Conservation (phyloP, 2,888 invertebrate species). For the Sinodicranocentrus sp. region DNA sequence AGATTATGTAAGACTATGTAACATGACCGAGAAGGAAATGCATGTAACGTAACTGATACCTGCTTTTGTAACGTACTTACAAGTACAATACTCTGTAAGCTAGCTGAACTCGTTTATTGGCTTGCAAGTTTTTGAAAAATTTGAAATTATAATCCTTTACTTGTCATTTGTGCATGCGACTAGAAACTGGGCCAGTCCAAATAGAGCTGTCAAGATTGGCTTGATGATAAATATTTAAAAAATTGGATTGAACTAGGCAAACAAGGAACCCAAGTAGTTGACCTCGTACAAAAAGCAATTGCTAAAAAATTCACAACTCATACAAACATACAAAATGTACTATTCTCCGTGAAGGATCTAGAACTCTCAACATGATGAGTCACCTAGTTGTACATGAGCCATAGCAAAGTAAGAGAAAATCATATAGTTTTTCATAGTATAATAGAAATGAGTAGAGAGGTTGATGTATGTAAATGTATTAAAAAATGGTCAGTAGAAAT, state of each 20-base stretch:
- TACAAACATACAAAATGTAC: slow-evolving; percentile 19
- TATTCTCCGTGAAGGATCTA: not conserved
- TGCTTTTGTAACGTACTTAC: slow-evolving; percentile 12
- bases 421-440: slow-evolving; percentile 3
- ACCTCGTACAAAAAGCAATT: slow-evolving; percentile 39
- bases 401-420: not conserved
- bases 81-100: not conserved
- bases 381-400: not conserved
- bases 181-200: too few relatives aligned
- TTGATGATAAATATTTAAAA: too few relatives aligned
- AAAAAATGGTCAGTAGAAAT: not conserved
- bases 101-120: not conserved
- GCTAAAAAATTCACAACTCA: not conserved
- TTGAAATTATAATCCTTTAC: too few relatives aligned
- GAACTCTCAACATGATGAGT: not conserved
- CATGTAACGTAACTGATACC: slow-evolving; percentile 19
- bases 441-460: too few relatives aligned
- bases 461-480: not conserved
- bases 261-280: slow-evolving; percentile 36
- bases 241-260: too few relatives aligned
- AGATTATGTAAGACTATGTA: not conserved
- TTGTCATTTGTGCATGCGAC: not conserved
- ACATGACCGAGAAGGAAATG: not conserved
- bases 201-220: too few relatives aligned
- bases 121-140: too few relatives aligned